Evolutionary conservation across 2,888 invertebrate genomes (phyloP).

Genomic region (Rapana venosa): DNA sequence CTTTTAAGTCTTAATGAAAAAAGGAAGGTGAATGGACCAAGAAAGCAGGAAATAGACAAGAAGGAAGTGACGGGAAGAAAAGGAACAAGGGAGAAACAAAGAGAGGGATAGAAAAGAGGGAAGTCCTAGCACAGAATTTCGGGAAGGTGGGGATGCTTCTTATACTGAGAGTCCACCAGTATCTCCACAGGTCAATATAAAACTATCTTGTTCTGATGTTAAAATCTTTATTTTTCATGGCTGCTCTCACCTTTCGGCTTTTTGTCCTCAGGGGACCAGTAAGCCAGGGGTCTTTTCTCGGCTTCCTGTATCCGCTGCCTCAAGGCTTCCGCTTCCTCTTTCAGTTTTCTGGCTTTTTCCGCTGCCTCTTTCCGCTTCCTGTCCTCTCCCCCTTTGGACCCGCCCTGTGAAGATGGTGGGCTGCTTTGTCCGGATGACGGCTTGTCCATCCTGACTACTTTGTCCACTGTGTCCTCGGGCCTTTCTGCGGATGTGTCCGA

Average conservation of each 20-base stretch:
- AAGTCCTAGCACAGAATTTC: too few species aligned
- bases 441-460: neutral
- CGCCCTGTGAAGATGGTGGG: neutral
- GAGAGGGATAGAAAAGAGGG: too few species aligned
- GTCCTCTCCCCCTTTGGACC: slow-evolving; percentile 18
- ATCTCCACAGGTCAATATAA: too few species aligned
- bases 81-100: too few species aligned
- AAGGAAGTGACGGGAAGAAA: too few species aligned
- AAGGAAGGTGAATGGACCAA: too few species aligned
- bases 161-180: too few species aligned
- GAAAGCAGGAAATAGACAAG: too few species aligned
- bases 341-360: slow-evolving; percentile 29
- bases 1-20: too few species aligned
- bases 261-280: slow-evolving; percentile 45
- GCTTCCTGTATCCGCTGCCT: slow-evolving; percentile 32
- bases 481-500: neutral
- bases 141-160: too few species aligned
- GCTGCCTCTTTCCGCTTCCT: slow-evolving; percentile 28
- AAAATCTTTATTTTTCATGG: neutral
- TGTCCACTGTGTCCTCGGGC: neutral
- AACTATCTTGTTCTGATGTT: too few species aligned
- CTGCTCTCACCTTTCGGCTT: slow-evolving; percentile 54
- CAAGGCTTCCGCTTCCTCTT: neutral
- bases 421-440: neutral
- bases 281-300: slow-evolving; percentile 32